Conservation (phyloP, 2,113 vertebrate species). For the Manacus vitellinus region DNA sequence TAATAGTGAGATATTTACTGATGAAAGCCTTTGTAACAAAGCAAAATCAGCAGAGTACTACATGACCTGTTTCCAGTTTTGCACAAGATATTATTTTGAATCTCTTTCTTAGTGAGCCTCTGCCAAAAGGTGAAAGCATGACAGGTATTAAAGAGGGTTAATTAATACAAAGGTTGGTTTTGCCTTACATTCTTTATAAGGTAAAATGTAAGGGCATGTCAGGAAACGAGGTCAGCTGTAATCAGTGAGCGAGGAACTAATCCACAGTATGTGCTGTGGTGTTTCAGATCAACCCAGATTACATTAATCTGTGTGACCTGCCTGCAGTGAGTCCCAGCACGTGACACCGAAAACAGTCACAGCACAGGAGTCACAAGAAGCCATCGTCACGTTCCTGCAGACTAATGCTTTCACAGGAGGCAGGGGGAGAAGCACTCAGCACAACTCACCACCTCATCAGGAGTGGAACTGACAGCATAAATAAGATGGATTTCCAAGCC, state of each 20-base stretch:
- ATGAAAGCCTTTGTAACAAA: not conserved
- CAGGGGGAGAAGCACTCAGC: not conserved
- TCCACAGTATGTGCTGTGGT: not conserved
- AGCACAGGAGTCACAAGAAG: not conserved
- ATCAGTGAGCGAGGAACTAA: not conserved
- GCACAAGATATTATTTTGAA: not conserved
- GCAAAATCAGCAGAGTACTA: not conserved
- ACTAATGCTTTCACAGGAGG: not conserved
- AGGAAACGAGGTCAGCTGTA: constrained; percentile 1
- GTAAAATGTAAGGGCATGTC: not conserved
- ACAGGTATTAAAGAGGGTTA: not conserved
- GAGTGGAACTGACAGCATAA: constrained; percentile 22
- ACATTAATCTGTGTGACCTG: not conserved
- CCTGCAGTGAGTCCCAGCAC: not conserved
- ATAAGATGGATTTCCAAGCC: constrained; percentile 25
- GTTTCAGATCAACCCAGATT: not conserved
- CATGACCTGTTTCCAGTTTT: not conserved
- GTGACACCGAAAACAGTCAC: not conserved
- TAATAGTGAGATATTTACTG: not conserved
- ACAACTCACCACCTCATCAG: constrained; percentile 5
- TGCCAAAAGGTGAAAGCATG: not conserved
- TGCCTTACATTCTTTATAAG: not conserved
- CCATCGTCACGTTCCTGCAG: not conserved
- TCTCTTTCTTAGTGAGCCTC: not conserved
- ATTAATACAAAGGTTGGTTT: not conserved